A percentile compares a stretch with the other conserved stretches of the same genome.
phyloP scores from a whole-genome alignment of 2,113 vertebrate species.

The Redunca redunca region DNA sequence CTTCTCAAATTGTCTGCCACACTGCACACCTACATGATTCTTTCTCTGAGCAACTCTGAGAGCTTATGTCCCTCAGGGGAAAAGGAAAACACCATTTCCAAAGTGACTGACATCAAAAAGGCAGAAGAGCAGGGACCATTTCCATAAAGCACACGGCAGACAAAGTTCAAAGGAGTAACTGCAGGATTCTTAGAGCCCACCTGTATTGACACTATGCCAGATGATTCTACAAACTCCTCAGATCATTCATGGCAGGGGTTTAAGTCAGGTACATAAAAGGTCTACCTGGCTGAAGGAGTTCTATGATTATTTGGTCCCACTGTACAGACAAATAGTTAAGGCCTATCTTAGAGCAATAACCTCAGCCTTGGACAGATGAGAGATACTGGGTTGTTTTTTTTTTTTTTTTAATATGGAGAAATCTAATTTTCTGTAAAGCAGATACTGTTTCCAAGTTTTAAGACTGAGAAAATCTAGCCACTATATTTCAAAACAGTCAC shows the following conservation, averaged over 20 bases:
- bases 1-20: neutral
- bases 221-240: neutral
- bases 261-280: neutral
- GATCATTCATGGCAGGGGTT: neutral
- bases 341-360: neutral
- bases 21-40: neutral
- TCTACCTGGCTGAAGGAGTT: neutral
- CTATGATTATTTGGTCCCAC: neutral
- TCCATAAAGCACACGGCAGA: neutral
- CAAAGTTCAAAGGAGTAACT: slow-evolving; percentile 11
- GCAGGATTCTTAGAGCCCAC: neutral
- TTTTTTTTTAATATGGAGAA: neutral
- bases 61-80: neutral
- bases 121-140: neutral
- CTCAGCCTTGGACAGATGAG: neutral
- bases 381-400: neutral
- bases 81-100: neutral
- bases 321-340: neutral
- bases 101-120: neutral
- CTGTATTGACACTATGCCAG: neutral
- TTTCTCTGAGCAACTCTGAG: slow-evolving; percentile 1
- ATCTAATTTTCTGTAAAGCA: neutral
- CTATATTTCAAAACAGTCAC: neutral
- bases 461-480: neutral
- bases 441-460: neutral